Conservation (phyloP, 2,113 vertebrate species). For the Spilogale gracilis region DNA sequence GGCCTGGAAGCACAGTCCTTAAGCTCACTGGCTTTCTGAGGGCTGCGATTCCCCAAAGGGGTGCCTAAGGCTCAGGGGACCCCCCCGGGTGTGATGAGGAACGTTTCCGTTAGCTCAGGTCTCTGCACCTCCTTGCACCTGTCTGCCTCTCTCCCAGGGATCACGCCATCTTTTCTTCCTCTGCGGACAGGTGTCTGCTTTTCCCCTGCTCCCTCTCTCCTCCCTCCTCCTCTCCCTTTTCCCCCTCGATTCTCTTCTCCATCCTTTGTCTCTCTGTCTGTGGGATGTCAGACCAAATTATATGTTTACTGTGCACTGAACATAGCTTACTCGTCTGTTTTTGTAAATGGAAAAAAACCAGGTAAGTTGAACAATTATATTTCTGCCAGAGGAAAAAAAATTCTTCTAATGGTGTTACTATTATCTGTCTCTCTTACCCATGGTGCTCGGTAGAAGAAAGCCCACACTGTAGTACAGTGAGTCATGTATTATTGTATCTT, state of each 20-base stretch:
- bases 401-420: neutral
- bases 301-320: neutral
- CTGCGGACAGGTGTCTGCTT: neutral
- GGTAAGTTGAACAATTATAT: constrained; percentile 25
- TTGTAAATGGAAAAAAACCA: neutral
- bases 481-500: neutral
- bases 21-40: neutral
- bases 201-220: no score
- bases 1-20: neutral
- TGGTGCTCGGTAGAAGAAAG: neutral
- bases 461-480: neutral
- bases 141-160: fast-evolving
- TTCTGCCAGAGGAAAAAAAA: constrained; percentile 22
- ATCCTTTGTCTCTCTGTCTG: neutral
- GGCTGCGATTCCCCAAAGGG: fast-evolving
- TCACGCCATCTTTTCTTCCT: no score
- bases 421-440: neutral
- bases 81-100: neutral
- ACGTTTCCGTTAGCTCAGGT: neutral
- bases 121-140: neutral
- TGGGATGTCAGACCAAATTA: neutral
- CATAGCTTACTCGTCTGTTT: neutral
- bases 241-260: neutral
- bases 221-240: neutral
- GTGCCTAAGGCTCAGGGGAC: neutral